Percentiles rank a stretch among this genome's conserved stretches.
Evolutionary conservation across 2,888 invertebrate species (phyloP).

Genomic region (Mimumesa dahlbomi): DNA sequence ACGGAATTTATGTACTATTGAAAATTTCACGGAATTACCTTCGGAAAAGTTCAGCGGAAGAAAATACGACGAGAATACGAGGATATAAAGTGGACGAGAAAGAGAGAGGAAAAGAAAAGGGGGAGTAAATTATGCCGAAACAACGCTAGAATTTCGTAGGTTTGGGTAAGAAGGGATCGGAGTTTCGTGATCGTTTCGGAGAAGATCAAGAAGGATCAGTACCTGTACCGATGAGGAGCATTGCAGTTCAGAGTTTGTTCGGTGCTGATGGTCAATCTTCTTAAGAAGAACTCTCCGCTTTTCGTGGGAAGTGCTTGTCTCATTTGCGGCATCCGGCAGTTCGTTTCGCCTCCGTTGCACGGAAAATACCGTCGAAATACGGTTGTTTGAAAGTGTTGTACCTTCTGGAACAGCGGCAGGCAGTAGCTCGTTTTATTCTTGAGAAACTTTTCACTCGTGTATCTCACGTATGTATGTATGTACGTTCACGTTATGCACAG

Average conservation of each 20-base stretch:
- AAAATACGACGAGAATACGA: too few relatives aligned
- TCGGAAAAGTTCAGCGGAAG: too few relatives aligned
- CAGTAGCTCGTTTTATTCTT: constrained; percentile 33
- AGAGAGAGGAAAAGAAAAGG: constrained; percentile 6
- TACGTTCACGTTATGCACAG: constrained; percentile 10
- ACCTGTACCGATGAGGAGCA: constrained; percentile 30
- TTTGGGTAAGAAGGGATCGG: constrained; percentile 25
- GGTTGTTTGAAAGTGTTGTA: constrained; percentile 43
- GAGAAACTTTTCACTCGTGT: constrained; percentile 40
- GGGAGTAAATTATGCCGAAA: constrained; percentile 33
- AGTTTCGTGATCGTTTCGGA: constrained; percentile 19
- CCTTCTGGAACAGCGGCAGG: constrained; percentile 9
- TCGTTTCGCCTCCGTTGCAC: constrained; percentile 30
- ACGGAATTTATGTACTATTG: too few relatives aligned
- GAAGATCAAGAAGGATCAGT: constrained; percentile 24
- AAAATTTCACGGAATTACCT: too few relatives aligned
- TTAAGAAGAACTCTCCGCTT: constrained; percentile 40
- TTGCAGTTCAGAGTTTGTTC: constrained; percentile 31
- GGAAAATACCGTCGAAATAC: constrained; percentile 51
- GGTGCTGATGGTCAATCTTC: constrained; percentile 49
- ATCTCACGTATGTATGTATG: constrained; percentile 9
- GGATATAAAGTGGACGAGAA: constrained; percentile 19
- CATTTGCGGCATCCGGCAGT: constrained; percentile 56
- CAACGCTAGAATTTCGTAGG: constrained; percentile 28
- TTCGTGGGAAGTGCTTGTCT: constrained; percentile 49